phyloP scores from a whole-genome alignment of 2,797 vertebrate species.

The Rhynchotus rufescens region DNA sequence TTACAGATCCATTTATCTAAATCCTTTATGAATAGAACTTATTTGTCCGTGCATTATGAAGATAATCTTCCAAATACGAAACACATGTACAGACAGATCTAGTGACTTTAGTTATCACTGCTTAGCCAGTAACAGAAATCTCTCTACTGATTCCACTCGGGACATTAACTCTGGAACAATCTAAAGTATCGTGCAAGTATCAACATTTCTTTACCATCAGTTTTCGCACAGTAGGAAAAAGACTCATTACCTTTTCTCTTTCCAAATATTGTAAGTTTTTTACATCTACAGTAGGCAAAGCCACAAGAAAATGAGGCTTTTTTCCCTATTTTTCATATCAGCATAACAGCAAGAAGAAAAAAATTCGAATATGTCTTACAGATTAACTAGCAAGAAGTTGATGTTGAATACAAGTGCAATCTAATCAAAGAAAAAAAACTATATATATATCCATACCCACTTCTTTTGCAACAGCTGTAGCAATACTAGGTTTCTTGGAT shows the following conservation, averaged over 20 bases:
- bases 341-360: neutral
- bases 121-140: neutral
- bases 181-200: neutral
- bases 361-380: neutral
- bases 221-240: neutral
- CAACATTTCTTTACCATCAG: neutral
- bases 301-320: neutral
- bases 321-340: neutral
- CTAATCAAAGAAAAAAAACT: neutral
- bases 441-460: neutral
- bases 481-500: neutral
- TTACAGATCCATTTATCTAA: neutral
- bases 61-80: neutral
- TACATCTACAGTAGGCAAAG: neutral
- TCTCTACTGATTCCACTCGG: neutral
- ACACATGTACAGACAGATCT: neutral
- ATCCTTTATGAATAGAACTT: neutral
- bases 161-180: neutral
- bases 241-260: neutral
- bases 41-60: neutral
- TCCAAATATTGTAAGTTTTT: neutral
- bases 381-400: neutral
- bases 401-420: neutral
- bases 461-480: neutral
- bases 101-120: neutral